Evolutionary conservation across 1,140 invertebrate genomes (phyloP), one percentile per base, ranked within the genome.

Genomic region (Drosophila watanabei): DNA sequence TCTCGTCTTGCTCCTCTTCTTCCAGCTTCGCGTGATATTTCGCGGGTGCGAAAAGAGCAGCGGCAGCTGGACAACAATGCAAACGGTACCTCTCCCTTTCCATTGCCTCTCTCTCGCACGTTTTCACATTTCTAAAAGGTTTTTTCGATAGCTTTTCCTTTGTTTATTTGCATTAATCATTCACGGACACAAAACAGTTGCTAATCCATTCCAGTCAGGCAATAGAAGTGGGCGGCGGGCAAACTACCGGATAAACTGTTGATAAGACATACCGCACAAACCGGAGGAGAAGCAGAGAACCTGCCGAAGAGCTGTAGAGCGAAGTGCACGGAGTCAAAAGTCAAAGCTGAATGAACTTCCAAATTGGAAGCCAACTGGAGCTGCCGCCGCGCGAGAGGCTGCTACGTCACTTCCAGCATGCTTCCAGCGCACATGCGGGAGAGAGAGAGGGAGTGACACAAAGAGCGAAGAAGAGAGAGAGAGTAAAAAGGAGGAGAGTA

Each of bases 341-440:
- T 88, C 79, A 89, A 91, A 89, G 72, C 86, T 90, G 86, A 90
- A 90, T 90, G 86, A 90, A 90, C 87, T 90, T 90, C 86, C 86
- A 90, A 80, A 69, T 35, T 89, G 85, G 84, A 88, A 89, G 61
- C 43, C 18, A 56, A 65, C 20, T 83, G 71, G 80, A 89, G 84
- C 85, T 78, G 84, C 35, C 35, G 54, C 54, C 35, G 20, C 14
- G 35, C 35, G 68, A 45, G 77, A 88, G 77, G 85, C 85, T 88
- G 84, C 68, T 51, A 56, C 58, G 70, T 62, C 45, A 35, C 64
- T 85, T 86, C 82, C 82, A 83, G 80, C 64, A 33, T 32, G n/a
- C 20, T 77, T 78, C 75, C 77, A 80, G 64, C 65, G 75, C 75
- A 78, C 56, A 75, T 71, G 65, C 70, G 37, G 52, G 45, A 77